Evolutionary conservation across 2,888 invertebrate species (phyloP), one percentile per base, ranked within the genome.

Genomic region (Archips xylosteana): DNA sequence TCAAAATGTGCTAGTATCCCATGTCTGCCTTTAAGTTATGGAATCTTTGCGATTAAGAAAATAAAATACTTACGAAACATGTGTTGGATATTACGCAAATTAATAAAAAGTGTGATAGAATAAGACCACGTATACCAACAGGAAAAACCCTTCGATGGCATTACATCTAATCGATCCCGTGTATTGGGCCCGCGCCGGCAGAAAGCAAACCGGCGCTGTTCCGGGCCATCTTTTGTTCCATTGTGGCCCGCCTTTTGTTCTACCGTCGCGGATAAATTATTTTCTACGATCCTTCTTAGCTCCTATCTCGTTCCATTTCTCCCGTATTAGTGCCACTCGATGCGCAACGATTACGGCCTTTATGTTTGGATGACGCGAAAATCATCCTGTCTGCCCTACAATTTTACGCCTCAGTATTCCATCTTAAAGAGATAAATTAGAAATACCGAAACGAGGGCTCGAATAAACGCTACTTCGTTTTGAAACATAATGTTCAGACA

Each of bases 341-440:
- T 94, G 92, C 89, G 91, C 91, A 93, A 93, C 94, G 93, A 94
- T 94, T 94, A 93, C 89, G 86, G 85, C 87, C 90, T 92, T 93
- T 93, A 92, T 92, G 87, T 89, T 87, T 89, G 91, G 89, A 92
- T 94, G 93, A 92, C 90, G 93, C 91, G 90, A 92, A 93, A 92
- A 93, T 93, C 91, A 92, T 91, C 89, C 83, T 85, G 89, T 85
- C 89, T 89, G 85, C 85, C 88, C 87, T 84, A 89, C 89, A 92
- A 94, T 92, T 94, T 93, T 87, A 93, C 91, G 92, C 90, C 85
- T 85, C 89, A 88, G 82, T 89, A 87, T 90, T 86, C 86, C 84
- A 87, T 87, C 87, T 87, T 86, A 80, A 61, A 74, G 84, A 87
- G 88, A 86, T 86, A 86, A 89, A 91, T 89, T 88, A 87, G 87